Conservation (phyloP, 2,113 vertebrate species). For the Burhinus oedicnemus region DNA sequence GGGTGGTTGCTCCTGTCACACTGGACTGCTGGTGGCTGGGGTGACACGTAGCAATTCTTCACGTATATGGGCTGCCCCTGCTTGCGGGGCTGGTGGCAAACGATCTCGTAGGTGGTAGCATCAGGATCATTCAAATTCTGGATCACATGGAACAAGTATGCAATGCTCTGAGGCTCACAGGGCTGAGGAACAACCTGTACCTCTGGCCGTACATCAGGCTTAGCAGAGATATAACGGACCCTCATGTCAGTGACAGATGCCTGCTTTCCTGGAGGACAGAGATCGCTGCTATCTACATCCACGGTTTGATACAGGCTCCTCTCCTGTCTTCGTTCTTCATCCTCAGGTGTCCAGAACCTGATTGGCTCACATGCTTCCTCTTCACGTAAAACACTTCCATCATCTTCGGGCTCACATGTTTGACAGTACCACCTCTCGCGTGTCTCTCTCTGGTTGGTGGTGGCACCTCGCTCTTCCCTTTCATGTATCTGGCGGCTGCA, state of each 20-base stretch:
- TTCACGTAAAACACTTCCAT: accelerated
- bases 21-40: accelerated
- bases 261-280: background rate
- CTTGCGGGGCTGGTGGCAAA: background rate
- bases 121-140: background rate
- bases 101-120: background rate
- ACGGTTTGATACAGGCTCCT: background rate
- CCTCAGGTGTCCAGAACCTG: accelerated
- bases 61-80: accelerated
- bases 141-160: background rate
- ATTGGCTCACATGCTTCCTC: accelerated
- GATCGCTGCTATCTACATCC: background rate
- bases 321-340: accelerated
- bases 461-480: background rate
- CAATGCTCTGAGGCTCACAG: background rate
- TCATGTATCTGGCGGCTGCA: accelerated
- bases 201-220: accelerated
- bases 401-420: accelerated
- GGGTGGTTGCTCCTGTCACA: no score
- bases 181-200: background rate
- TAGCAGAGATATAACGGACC: background rate
- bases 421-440: accelerated
- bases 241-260: accelerated
- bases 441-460: accelerated
- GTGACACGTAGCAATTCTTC: background rate